Base-by-base conservation (phyloP, 2,113 vertebrate species). In the Malurus cyaneus region DNA sequence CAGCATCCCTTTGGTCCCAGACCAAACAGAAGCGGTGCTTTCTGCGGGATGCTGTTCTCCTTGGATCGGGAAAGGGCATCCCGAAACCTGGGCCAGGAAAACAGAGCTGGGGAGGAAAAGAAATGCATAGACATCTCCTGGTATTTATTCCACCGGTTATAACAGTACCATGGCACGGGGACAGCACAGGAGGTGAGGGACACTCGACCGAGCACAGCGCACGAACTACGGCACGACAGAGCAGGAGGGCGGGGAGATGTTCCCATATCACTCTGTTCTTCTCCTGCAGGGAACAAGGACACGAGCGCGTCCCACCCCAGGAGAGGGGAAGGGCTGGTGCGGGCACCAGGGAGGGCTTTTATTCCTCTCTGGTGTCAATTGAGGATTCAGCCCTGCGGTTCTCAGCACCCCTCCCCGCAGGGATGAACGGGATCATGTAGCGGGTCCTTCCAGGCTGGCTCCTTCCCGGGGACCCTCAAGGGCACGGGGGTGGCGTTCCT, bases 91-190 rank as follows among this genome's bases (percentile, higher is more conserved):
- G 2, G 2, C 8, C 23, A 3, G 80, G 14, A 54, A 88, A 84
- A 39, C 2, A 82, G 53, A n/a, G 36, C 62, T 84, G 6, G 79
- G 84, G 67, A 62, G 80, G 82, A 34, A 74, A 80, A 29, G 0
- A 11, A 84, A 29, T 96, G 97, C 96, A 97, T 97, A 97, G 96
- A 97, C 95, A 96, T 92, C 84, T 89, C 96, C 95, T 95, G 96
- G 79, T 89, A 76, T 97, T 97, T 97, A 97, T 97, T 97, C 96
- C 96, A 83, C 65, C 54, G 46, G 82, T 80, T 86, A 26, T 50
- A 92, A 92, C 66, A 56, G 92, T 89, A 69, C 92, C 71, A 5
- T 34, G 93, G 89, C 87, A 86, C 8, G 18, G 88, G 94, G 85
- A 81, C 34, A 47, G 92, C 57, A 82, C 12, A 12, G 85, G 73